Conservation (phyloP, 2,888 invertebrate genomes). For the Nomada goodeniana region DNA sequence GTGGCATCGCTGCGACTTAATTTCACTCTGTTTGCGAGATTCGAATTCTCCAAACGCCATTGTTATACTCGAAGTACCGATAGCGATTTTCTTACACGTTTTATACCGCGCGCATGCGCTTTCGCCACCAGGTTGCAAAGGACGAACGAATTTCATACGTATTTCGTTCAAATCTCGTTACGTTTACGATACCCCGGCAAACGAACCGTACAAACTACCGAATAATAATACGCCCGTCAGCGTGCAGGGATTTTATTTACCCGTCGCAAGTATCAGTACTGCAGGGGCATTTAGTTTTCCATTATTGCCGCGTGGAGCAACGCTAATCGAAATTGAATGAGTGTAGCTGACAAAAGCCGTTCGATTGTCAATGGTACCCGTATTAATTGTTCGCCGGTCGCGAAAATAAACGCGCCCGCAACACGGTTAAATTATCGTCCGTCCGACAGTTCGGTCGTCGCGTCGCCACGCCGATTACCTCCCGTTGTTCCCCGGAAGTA, state of each 20-base stretch:
- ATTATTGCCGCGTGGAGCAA: not conserved
- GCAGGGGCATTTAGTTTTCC: not conserved
- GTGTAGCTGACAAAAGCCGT: not conserved
- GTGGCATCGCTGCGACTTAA: conserved; percentile 6
- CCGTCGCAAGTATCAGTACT: no score
- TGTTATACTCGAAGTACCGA: no score
- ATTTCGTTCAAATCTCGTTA: no score
- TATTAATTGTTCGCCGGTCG: not conserved
- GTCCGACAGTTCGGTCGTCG: no score
- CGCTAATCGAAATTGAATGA: not conserved
- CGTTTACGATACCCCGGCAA: no score
- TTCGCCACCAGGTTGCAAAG: no score
- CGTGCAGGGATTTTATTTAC: no score
- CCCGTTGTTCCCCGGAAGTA: conserved; percentile 18
- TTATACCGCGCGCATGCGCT: no score
- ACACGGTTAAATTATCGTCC: not conserved
- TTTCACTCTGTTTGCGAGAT: not conserved
- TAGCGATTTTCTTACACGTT: no score
- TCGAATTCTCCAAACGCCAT: not conserved
- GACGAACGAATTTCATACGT: no score
- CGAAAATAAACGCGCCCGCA: not conserved
- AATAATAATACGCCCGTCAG: no score
- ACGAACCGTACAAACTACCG: no score
- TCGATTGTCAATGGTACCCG: not conserved
- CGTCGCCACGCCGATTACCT: not conserved